Evolutionary conservation across 2,888 invertebrate species (phyloP), one percentile per base, ranked within the genome.

Genomic region (Stictocephala bisonia): DNA sequence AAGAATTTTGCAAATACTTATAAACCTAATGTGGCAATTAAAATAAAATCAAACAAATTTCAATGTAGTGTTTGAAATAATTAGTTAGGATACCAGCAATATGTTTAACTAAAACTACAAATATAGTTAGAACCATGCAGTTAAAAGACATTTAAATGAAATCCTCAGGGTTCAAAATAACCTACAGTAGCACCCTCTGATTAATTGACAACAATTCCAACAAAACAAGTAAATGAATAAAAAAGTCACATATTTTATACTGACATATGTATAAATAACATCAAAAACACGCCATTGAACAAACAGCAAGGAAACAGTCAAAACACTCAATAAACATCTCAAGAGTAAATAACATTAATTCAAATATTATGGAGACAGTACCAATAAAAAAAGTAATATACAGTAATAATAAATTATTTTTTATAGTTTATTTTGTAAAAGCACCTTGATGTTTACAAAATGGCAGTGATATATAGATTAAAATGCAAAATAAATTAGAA

Each of bases 191-290:
- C 60, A 60, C 60, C 60, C n/a, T 22, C 1, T n/a, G n/a, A n/a
- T 2, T 26, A 44, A 41, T 64, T 64, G 64, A 64, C 64, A 26
- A 44, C 41, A 44, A 44, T 26, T n/a, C 15, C 24, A 60, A 60
- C 31, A 40, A 40, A 60, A 4, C 24, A 20, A 18, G 40, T 22
- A 35, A 60, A 64, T 64, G n/a, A 64, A 41, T 64, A 22, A 26
- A 41, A 44, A 64, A 40, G 7, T 20, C 13, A 64, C 15, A 44
- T n/a, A n/a, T n/a, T n/a, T n/a, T n/a, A n/a, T n/a, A n/a, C n/a
- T n/a, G n/a, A 64, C 64, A 64, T 44, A 41, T n/a, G 44, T 24
- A 64, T 44, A 64, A 20, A 41, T 64, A 64, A 64, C 64, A 64
- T 26, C 44, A 44, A 64, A 15, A 4, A 4, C 44, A 44, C 26